These are phyloP conservation scores for Tragelaphus scriptus DNA, from an alignment of 2,113 vertebrate genomes.

Conservation along the genomic window DNA sequence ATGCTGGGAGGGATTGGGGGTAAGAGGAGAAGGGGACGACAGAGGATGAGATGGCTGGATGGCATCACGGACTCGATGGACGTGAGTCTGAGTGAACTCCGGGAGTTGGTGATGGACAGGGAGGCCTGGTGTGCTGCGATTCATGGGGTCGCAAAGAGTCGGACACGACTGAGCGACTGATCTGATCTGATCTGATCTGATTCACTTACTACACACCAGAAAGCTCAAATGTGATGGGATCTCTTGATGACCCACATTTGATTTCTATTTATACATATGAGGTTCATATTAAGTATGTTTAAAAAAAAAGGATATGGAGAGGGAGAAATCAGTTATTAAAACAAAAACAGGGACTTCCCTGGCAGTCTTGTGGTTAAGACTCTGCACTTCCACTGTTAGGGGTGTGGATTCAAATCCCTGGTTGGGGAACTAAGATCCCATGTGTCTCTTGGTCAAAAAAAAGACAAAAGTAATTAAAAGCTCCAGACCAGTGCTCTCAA, in stretches of 20 bases:
- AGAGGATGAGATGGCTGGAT: background rate
- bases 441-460: background rate
- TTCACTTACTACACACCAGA: background rate
- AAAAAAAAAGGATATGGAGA: background rate
- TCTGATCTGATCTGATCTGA: background rate
- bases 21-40: background rate
- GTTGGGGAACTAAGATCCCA: background rate
- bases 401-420: background rate
- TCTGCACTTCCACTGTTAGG: background rate
- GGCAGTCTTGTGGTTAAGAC: background rate
- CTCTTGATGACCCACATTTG: background rate
- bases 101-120: background rate
- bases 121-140: background rate
- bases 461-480: background rate
- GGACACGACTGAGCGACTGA: background rate
- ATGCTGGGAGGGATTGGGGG: background rate
- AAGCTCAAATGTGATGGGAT: background rate
- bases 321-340: background rate
- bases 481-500: background rate
- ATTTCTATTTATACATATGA: background rate
- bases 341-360: background rate
- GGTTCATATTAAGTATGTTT: background rate
- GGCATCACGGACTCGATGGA: background rate
- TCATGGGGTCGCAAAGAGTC: background rate
- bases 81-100: background rate